Base-by-base conservation (phyloP, 1,140 invertebrate species). In the Gonioctena quinquepunctata region DNA sequence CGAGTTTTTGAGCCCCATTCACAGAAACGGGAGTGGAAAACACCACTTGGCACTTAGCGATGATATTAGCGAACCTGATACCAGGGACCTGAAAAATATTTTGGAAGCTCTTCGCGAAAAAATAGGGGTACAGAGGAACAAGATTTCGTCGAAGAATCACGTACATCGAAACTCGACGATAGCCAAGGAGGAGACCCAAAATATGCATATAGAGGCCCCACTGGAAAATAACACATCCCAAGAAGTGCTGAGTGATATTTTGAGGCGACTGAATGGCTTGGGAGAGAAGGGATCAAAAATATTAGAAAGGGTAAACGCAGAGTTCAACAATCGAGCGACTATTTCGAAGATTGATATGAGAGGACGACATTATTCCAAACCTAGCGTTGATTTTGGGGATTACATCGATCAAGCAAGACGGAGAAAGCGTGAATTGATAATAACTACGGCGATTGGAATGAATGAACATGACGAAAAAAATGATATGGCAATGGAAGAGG, bases 401-500 rank as follows among this genome's bases (percentile, higher is more conserved):
- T 72, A 76, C 42, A 79, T 82, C 60, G 80, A 82, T 65, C 72
- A 66, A 21, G 67, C 74, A 11, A 71, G 73, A 50, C 73, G 73
- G 48, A 71, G 73, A 68, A 79, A 79, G 67, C 72, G 83, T n/a
- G 80, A 84, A 28, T 42, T 85, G 73, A 57, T 83, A 68, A 64
- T 86, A 77, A 68, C 77, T 64, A 78, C 84, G 72, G 81, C 81
- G 74, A 57, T 89, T 19, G 66, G 79, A 23, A 73, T 89, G 1
- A 88, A 85, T 52, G 82, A 86, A 70, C 84, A 90, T 28, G 90
- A 90, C 57, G 87, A 88, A 66, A 86, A 87, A 0, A 85, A 86
- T 42, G 85, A 91, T 74, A 84, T 83, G 26, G 89, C 86, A 1
- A 78, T 87, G 33, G 90, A 91, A 81, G 87, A 90, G 80, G 89